Base-by-base conservation (phyloP, 1,140 invertebrate genomes). In the Heliconius hermathena region DNA sequence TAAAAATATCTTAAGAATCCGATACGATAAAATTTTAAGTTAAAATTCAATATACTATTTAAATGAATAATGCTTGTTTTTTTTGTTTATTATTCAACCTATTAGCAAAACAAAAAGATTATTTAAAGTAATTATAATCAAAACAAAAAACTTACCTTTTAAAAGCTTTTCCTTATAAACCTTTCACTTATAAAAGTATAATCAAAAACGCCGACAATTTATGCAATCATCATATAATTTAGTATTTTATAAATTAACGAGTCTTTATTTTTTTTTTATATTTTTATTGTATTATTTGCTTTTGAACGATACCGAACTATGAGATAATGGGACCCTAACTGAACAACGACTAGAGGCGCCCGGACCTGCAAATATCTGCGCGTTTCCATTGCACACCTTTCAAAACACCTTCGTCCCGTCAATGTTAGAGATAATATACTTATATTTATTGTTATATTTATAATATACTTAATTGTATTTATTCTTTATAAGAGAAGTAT, bases 291-390 rank as follows among this genome's bases (percentile, higher is more conserved):
- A 6, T 29, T 66, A 13, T 18, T 72, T n/a, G n/a, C n/a, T 36
- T 41, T n/a, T 22, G 26, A 76, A 76, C 74, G 60, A 73, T 70
- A 84, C 83, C 85, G 84, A 78, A 83, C 88, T 81, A 79, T 78
- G 74, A 86, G 83, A 80, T 85, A 87, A 88, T 85, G 82, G 86
- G 83, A 84, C 82, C 83, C 84, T 88, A 87, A 88, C 86, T 89
- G 85, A 87, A 84, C 80, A 78, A 77, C 82, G 41, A 38, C 77
- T 66, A 66, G 57, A 74, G 52, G 71, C 76, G 60, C 71, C 16
- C 57, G 11, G 49, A 75, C 74, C 74, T 52, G 75, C 76, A 77
- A 71, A 41, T 41, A 57, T 79, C 74, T 8, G 73, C 46, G 57
- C 74, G 85, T 88, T 84, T 88, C 79, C 88, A 88, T 80, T 86